Evolutionary conservation across 2,888 invertebrate species (phyloP), one percentile per base, ranked within the genome.

Genomic region (Habrosyne pyritoides): DNA sequence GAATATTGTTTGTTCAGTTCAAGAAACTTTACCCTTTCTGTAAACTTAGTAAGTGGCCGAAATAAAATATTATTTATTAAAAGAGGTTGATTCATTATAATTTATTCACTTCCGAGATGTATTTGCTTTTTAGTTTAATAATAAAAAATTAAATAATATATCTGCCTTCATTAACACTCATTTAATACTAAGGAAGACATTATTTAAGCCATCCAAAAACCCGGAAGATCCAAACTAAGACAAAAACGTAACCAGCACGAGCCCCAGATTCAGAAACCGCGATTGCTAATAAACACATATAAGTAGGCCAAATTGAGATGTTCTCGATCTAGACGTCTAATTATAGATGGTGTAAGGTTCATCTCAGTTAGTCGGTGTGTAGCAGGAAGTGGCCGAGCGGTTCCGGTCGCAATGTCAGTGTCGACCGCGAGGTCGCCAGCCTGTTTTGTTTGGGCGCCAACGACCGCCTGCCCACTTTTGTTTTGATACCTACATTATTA

Each of bases 371-470:
- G 64, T 64, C 60, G 59, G 69, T 50, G 50, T 69, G 59, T 72
- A 66, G 66, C 67, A 85, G 90, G 89, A 89, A 89, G 84, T 82
- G 57, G 58, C 54, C 42, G 42, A 18, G 64, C 59, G 62, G 83
- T 89, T 89, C 87, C 87, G 87, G 84, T 68, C 66, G 73, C 88
- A 90, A 89, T 88, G 89, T 88, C 89, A 89, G 83, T 86, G 88
- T 71, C 85, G 69, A 14, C 53, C 46, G 54, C 83, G 83, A 89
- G 89, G 89, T 71, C 81, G 74, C 56, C 61, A 61, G 73, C 72
- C 73, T 67, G 75, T 73, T 77, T 79, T 67, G 75, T 73, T 77
- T 79, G 69, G 75, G 70, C 71, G 64, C 66, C 75, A 73, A 75
- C 76, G 73, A 79, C 75, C 80, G 71, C 56, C 68, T 61, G 57